Percentiles rank a stretch among this genome's conserved stretches.
Conservation (phyloP, 37 sponge, comb jelly and placozoan genomes). For the Haliclona indistincta region DNA sequence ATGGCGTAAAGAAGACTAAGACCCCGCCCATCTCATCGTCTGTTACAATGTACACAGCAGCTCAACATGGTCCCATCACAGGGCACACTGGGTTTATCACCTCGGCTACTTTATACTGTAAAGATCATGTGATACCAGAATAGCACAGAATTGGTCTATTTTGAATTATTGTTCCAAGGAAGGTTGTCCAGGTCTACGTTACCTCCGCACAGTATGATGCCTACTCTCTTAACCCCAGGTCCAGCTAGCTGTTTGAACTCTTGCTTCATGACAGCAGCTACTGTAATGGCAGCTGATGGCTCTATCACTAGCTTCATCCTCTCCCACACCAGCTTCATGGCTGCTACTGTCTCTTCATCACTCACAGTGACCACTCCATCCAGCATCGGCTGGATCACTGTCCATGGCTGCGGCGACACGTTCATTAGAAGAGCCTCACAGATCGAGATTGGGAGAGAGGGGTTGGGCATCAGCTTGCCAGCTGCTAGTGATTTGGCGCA, state of each 20-base stretch:
- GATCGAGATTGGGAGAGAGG: too few relatives aligned
- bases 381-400: conserved; percentile 48
- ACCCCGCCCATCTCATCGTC: conserved; percentile 9
- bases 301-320: conserved; percentile 83
- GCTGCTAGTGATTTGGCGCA: conserved; percentile 72
- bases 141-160: too few relatives aligned
- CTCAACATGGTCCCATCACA: conserved; percentile 60
- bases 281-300: conserved; percentile 81
- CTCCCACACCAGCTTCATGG: conserved; percentile 77
- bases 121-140: not conserved
- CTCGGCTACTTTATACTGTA: conserved; percentile 76
- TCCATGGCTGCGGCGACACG: conserved; percentile 43
- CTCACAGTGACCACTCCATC: conserved; percentile 67
- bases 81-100: conserved; percentile 95
- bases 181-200: too few relatives aligned
- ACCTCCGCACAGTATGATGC: conserved; percentile 84
- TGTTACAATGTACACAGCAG: conserved; percentile 44
- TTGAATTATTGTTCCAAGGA: too few relatives aligned
- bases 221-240: conserved; percentile 48
- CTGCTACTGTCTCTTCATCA: conserved; percentile 59
- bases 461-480: too few relatives aligned
- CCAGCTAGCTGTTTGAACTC: conserved; percentile 51
- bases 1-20: not conserved
- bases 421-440: conserved; percentile 58
- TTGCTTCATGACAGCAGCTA: conserved; percentile 76